Evolutionary conservation across 2,797 vertebrate species (phyloP), one percentile per base, ranked within the genome.

Genomic region (Chloroceryle inda): DNA sequence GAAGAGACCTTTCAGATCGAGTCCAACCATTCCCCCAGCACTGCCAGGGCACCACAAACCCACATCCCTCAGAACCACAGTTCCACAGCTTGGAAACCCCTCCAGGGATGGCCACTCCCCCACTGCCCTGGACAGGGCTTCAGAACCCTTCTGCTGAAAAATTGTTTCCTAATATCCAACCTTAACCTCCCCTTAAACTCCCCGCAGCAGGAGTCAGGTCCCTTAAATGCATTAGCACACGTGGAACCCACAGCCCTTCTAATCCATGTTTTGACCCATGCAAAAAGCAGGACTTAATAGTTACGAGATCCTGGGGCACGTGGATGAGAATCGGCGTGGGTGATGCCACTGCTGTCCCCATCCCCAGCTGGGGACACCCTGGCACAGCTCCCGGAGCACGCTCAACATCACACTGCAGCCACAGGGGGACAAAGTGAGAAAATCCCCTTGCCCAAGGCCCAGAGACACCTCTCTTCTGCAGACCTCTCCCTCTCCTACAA

Each of bases 271-370:
- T 45, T 20, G 52, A 31, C 15, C 44, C 12, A 12, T 5, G 29
- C 31, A 50, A 56, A 4, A 1, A 53, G 47, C 18, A 27, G 44
- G 52, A 18, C 15, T 27, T 19, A 17, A 3, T 38, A 5, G 8
- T 33, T 13, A 61, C 2, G 0, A 52, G 38, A 45, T 6, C 24
- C 38, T 23, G 50, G 44, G 53, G 35, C 19, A 22, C 1, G 6
- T 6, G 24, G 45, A 17, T 64, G 27, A 47, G 16, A 29, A 14
- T 6, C 3, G 1, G 45, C 2, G 0, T 4, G 14, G 14, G 38
- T 42, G 40, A 19, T 37, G 88, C 21, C 61, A n/a, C 7, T 1
- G 4, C 68, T 21, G 69, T 31, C 62, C 53, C 17, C 0, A 20
- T 59, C 33, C 77, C 45, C 3, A 2, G 24, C 24, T 22, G 37